Evolutionary conservation across 2,113 vertebrate species (phyloP).

Genomic region (Gallinago paraguaiae): DNA sequence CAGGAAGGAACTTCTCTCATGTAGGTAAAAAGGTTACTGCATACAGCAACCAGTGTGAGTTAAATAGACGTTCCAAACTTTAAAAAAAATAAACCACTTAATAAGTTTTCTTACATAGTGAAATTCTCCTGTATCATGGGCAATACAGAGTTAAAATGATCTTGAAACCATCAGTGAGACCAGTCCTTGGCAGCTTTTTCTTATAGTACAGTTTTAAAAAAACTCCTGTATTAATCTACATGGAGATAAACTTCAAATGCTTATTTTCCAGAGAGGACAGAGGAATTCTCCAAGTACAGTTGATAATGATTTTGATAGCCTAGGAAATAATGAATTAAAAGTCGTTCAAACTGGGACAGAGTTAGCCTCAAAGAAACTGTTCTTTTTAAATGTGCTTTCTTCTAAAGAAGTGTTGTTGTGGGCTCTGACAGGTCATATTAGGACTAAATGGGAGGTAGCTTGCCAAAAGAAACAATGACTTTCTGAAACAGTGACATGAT

Average conservation of each 20-base stretch:
- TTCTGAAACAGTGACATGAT: background rate
- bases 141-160: background rate
- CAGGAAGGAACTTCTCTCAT: background rate
- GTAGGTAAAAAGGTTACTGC: background rate
- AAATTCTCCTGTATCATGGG: background rate
- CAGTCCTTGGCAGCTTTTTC: background rate
- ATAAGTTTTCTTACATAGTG: background rate
- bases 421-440: background rate
- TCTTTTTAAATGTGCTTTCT: background rate
- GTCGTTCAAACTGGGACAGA: background rate
- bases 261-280: background rate
- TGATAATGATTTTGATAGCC: background rate
- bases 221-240: background rate
- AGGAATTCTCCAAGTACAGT: background rate
- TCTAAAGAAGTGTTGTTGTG: background rate
- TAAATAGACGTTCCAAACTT: background rate
- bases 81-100: background rate
- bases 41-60: background rate
- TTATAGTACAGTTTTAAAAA: background rate
- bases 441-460: background rate
- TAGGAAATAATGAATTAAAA: background rate
- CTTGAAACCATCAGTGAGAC: background rate
- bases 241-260: background rate
- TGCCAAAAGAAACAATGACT: background rate
- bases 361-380: background rate